Evolutionary conservation across 2,888 invertebrate species (phyloP).

Genomic region (Eupithecia insigniata): DNA sequence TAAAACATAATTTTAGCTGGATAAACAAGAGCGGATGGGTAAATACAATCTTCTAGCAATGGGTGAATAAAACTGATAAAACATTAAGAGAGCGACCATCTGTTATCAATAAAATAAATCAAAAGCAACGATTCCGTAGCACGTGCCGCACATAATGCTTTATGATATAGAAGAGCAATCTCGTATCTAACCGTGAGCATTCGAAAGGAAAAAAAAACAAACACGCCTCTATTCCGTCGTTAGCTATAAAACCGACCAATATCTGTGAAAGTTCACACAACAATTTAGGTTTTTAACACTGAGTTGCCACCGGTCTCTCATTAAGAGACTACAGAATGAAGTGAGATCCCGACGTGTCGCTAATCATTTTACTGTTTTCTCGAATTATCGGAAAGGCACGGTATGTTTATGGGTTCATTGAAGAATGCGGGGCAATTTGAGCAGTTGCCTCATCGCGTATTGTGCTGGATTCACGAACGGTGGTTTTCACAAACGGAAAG

Average conservation of each 20-base stretch:
- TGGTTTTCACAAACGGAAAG: slow-evolving; percentile 21
- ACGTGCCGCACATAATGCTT: slow-evolving; percentile 71
- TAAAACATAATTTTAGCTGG: neutral
- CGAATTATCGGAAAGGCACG: slow-evolving; percentile 59
- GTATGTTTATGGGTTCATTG: slow-evolving; percentile 46
- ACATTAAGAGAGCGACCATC: slow-evolving; percentile 21
- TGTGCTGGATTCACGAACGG: slow-evolving; percentile 8
- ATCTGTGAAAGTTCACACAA: slow-evolving; percentile 84
- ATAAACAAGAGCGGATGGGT: neutral
- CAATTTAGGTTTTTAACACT: slow-evolving; percentile 82
- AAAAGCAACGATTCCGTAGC: slow-evolving; percentile 52
- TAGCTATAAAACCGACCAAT: slow-evolving; percentile 73
- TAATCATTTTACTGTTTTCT: slow-evolving; percentile 76
- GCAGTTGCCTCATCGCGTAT: slow-evolving; percentile 27
- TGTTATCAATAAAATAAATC: slow-evolving; percentile 44
- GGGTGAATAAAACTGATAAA: slow-evolving; percentile 17
- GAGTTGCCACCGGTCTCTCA: slow-evolving; percentile 71
- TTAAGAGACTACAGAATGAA: slow-evolving; percentile 59
- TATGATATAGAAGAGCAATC: slow-evolving; percentile 56
- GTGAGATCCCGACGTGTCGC: slow-evolving; percentile 62
- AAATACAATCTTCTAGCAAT: slow-evolving; percentile 1
- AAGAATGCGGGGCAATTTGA: slow-evolving; percentile 40
- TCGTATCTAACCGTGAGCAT: slow-evolving; percentile 55
- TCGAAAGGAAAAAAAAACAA: slow-evolving; percentile 59
- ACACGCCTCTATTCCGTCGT: slow-evolving; percentile 53